Conservation (phyloP, 92 coral and sea anemone species). For the Heteractis magnifica region DNA sequence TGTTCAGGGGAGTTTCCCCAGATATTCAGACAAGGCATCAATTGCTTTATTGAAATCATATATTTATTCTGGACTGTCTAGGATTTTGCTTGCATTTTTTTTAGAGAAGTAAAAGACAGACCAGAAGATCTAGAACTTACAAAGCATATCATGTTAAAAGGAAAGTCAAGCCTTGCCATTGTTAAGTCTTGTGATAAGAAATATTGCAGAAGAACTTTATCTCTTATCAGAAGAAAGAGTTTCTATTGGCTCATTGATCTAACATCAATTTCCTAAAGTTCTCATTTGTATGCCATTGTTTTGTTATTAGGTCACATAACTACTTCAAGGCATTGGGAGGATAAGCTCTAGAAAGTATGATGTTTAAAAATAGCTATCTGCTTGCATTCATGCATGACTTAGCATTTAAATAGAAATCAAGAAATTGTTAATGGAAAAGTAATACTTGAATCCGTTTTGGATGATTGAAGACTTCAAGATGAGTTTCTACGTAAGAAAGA, state of each 20-base stretch:
- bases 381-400: neutral
- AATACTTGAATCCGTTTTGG: neutral
- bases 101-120: neutral
- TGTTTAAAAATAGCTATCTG: neutral
- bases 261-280: slow-evolving; percentile 8
- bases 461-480: neutral
- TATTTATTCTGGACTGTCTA: neutral
- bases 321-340: neutral
- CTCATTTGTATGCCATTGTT: neutral
- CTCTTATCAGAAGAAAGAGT: neutral
- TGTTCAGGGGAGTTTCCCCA: neutral
- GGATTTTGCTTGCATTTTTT: neutral
- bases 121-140: neutral
- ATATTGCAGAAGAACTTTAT: neutral
- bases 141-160: neutral
- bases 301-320: slow-evolving; percentile 3
- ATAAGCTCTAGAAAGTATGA: neutral
- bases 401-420: neutral
- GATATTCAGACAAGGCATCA: neutral
- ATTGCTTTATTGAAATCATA: neutral
- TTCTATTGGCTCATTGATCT: neutral
- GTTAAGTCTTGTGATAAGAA: neutral
- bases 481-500: neutral
- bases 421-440: neutral
- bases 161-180: neutral